A percentile compares a stretch with the other conserved stretches of the same genome.
Conservation (phyloP, 1,140 invertebrate species). For the Phthorimaea operculella region DNA sequence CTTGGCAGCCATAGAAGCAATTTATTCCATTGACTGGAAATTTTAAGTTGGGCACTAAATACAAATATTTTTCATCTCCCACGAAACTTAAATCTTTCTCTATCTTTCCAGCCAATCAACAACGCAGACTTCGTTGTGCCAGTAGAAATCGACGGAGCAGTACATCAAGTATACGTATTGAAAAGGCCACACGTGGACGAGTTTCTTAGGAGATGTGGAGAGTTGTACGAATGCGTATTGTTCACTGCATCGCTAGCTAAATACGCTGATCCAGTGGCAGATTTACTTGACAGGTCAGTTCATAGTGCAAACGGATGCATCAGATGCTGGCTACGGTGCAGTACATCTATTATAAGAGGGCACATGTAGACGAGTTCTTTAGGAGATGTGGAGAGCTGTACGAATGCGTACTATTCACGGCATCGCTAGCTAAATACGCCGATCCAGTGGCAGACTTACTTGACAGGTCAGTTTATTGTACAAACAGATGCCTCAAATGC, state of each 20-base stretch:
- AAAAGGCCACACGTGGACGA: constrained; percentile 99
- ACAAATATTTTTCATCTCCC: too few species aligned
- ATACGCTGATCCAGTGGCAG: constrained; percentile 99
- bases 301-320: too few species aligned
- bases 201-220: constrained; percentile 97
- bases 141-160: constrained; percentile 98
- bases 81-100: background rate
- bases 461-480: constrained; percentile 71
- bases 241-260: constrained; percentile 99
- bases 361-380: constrained; percentile 97
- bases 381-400: constrained; percentile 98
- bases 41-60: too few species aligned
- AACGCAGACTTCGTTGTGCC: constrained; percentile 99
- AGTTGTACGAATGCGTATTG: constrained; percentile 98
- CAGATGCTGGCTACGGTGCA: too few species aligned
- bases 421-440: constrained; percentile 95
- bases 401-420: constrained; percentile 99
- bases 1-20: too few species aligned
- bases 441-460: constrained; percentile 77
- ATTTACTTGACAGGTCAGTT: constrained; percentile 86
- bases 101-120: constrained; percentile 88
- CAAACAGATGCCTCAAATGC: too few species aligned
- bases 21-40: too few species aligned
- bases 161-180: constrained; percentile 99
- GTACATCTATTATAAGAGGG: too few species aligned